Conservation (phyloP, 2,113 vertebrate genomes). For the Pelecanoides urinatrix region DNA sequence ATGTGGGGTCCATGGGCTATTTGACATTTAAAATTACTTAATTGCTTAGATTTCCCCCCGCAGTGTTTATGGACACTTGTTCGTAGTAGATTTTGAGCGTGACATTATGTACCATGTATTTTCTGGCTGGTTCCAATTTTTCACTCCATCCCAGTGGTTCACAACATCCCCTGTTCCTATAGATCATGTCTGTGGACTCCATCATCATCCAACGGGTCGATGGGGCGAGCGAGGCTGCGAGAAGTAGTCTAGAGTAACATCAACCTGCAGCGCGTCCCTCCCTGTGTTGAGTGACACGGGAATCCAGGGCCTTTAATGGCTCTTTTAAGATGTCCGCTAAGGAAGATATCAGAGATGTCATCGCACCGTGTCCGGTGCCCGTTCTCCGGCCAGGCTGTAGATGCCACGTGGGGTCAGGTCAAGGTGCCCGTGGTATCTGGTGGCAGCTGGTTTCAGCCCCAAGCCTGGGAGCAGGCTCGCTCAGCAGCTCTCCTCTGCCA, state of each 20-base stretch:
- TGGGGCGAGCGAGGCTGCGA: fast-evolving
- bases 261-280: neutral
- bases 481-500: neutral
- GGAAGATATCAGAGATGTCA: fast-evolving
- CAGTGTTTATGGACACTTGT: neutral
- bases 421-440: neutral
- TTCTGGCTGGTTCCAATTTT: neutral
- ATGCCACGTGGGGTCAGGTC: fast-evolving
- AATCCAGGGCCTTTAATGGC: fast-evolving
- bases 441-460: neutral
- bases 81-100: neutral
- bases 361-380: fast-evolving
- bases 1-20: constrained; percentile 22
- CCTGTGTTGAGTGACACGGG: fast-evolving
- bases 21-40: constrained; percentile 36
- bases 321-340: neutral
- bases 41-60: constrained; percentile 3
- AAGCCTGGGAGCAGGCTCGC: neutral
- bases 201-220: fast-evolving
- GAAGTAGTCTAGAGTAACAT: neutral
- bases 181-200: neutral
- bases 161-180: neutral
- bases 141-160: neutral
- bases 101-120: neutral
- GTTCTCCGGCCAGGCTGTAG: fast-evolving